A percentile compares a stretch with the other conserved stretches of the same genome.
Evolutionary conservation across 2,113 vertebrate species (phyloP).

Genomic region (Oryctolagus cuniculus): DNA sequence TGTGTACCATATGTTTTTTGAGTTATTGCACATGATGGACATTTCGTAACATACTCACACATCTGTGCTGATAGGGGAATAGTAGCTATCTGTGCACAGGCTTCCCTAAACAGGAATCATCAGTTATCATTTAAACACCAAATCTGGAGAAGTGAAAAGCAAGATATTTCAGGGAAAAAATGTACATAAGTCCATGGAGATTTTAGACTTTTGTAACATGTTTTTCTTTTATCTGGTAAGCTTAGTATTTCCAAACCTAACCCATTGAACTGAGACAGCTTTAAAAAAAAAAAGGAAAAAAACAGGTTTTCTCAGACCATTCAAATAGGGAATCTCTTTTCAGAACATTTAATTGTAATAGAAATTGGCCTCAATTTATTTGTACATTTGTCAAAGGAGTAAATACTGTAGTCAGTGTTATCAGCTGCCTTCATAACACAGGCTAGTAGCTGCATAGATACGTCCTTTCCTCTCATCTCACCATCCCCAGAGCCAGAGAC

Average conservation of each 20-base stretch:
- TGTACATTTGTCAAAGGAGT: slow-evolving; percentile 12
- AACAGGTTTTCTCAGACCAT: background rate
- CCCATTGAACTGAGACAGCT: background rate
- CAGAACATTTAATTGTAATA: slow-evolving; percentile 43
- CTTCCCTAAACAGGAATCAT: slow-evolving; percentile 48
- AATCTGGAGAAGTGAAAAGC: slow-evolving; percentile 61
- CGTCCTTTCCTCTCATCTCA: background rate
- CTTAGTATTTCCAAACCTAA: slow-evolving; percentile 39
- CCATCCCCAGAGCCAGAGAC: background rate
- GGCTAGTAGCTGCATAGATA: background rate
- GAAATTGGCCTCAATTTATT: slow-evolving; percentile 46
- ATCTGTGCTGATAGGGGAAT: slow-evolving; percentile 43
- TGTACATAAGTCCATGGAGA: background rate
- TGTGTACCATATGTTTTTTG: slow-evolving; percentile 5
- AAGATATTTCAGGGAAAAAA: slow-evolving; percentile 65
- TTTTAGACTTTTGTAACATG: slow-evolving; percentile 21
- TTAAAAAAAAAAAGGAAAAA: slow-evolving; percentile 38
- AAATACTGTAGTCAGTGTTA: background rate
- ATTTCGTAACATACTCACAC: slow-evolving; percentile 48
- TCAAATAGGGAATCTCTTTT: slow-evolving; percentile 2
- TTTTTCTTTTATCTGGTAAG: background rate
- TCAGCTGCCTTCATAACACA: background rate
- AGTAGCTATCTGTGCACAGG: background rate
- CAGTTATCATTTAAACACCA: slow-evolving; percentile 53
- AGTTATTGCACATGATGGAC: background rate